Conservation (phyloP, 1,140 invertebrate species). For the Helicoverpa armigera region DNA sequence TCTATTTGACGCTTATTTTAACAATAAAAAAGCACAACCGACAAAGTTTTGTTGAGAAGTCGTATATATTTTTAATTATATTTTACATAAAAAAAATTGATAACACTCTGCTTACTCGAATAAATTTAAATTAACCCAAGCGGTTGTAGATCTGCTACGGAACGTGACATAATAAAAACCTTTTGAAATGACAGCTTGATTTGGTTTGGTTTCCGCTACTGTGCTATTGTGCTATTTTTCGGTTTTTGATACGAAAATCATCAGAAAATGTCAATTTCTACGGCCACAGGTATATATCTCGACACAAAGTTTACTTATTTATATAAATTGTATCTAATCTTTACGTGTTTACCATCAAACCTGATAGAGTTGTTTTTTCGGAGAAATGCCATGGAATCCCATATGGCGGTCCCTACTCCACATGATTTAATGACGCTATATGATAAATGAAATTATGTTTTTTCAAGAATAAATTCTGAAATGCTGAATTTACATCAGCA, state of each 20-base stretch:
- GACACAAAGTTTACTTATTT: slow-evolving; percentile 55
- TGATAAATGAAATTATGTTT: slow-evolving; percentile 68
- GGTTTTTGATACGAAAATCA: slow-evolving; percentile 76
- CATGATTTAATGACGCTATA: slow-evolving; percentile 84
- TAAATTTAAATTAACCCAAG: not conserved
- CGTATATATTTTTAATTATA: not conserved
- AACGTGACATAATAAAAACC: slow-evolving; percentile 71
- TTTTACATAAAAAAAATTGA: not conserved
- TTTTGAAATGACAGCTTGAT: slow-evolving; percentile 86
- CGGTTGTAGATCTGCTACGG: slow-evolving; percentile 36
- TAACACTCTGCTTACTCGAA: not conserved
- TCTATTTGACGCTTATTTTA: slow-evolving; percentile 1
- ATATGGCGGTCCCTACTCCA: slow-evolving; percentile 85
- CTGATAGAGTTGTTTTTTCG: slow-evolving; percentile 81
- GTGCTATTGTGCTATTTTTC: slow-evolving; percentile 86
- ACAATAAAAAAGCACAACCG: not conserved
- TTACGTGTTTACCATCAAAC: slow-evolving; percentile 70
- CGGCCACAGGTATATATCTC: slow-evolving; percentile 79
- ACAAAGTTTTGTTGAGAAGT: not conserved
- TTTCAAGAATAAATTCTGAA: slow-evolving; percentile 59
- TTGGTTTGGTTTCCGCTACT: slow-evolving; percentile 86
- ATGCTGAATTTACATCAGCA: slow-evolving; percentile 34
- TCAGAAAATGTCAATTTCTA: slow-evolving; percentile 83
- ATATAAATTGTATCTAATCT: slow-evolving; percentile 56
- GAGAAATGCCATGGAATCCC: slow-evolving; percentile 85